A percentile compares a stretch with the other conserved stretches of the same genome.
phyloP scores from a whole-genome alignment of 2,797 vertebrate genomes.

The Sebastes melanostomus region DNA sequence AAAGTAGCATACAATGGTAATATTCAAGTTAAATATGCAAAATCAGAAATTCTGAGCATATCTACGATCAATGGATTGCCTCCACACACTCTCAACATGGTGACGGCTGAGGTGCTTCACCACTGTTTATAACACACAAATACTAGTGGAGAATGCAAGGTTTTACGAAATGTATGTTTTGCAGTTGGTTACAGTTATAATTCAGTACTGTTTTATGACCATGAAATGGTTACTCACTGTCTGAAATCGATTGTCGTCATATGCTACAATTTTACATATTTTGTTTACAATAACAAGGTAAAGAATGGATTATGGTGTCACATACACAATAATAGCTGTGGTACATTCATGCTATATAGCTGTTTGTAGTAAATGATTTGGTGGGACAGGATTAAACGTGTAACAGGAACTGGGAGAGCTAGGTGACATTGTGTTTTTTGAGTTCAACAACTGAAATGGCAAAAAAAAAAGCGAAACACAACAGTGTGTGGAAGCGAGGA shows the following conservation, averaged over 20 bases:
- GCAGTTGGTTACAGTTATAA: not conserved
- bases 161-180: not conserved
- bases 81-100: not conserved
- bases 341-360: not conserved
- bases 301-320: not conserved
- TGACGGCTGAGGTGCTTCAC: not conserved
- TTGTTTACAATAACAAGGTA: not conserved
- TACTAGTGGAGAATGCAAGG: not conserved
- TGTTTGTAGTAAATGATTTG: conserved; percentile 3
- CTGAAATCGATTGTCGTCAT: not conserved
- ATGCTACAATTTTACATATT: not conserved
- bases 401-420: not conserved
- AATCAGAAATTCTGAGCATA: not conserved
- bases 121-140: not conserved
- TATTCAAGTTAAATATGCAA: not conserved
- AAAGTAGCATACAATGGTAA: not conserved
- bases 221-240: not conserved
- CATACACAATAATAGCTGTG: not conserved
- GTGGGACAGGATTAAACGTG: conserved; percentile 36
- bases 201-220: not conserved
- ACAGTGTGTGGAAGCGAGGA: conserved; percentile 35
- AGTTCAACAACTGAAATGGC: conserved; percentile 22
- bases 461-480: conserved; percentile 25
- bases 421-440: conserved; percentile 37
- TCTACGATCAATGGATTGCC: not conserved